Base-by-base conservation (phyloP, 1,140 invertebrate species). In the Hypsibius dujardini region DNA sequence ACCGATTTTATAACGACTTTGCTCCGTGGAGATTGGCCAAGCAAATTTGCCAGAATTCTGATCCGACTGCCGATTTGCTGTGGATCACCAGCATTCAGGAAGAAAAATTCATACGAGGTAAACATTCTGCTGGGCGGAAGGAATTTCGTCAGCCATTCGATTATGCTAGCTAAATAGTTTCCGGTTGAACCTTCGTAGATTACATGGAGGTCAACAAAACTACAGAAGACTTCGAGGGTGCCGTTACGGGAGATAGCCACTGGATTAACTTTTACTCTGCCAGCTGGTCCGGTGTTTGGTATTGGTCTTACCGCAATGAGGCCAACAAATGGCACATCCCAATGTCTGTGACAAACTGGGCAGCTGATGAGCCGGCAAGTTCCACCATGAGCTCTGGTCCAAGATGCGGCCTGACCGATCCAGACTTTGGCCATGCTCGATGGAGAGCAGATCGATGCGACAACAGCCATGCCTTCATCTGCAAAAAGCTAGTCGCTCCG, bases 41-140 rank as follows among this genome's bases (percentile, higher is more conserved):
- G n/a, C 50, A 56, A n/a, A 56, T n/a, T 56, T 56, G 50, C n/a
- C 50, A 56, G 50, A 56, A 56, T n/a, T 56, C 50, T 7, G 50
- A 56, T n/a, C 50, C 50, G 50, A n/a, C 50, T 56, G 50, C 50
- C 50, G 50, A 56, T 7, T n/a, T 56, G 7, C 50, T 56, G 7
- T 56, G n/a, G 7, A 56, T 56, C 50, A 56, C 50, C 50, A 56
- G 50, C 50, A 56, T 7, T 7, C 7, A 56, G n/a, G 50, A 56
- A n/a, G 50, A 56, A n/a, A 56, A 7, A 56, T 56, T 56, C 50
- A 56, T 56, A 7, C 50, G 50, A 56, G 50, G 50, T 56, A 56
- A 7, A n/a, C 7, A 7, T 56, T n/a, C 50, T n/a, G n/a, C n/a
- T n/a, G n/a, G n/a, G n/a, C n/a, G n/a, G n/a, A n/a, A n/a, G n/a